These are phyloP conservation scores for Actinernus sp. DNA, from an alignment of 92 coral and sea anemone species.

Conservation along the genomic window DNA sequence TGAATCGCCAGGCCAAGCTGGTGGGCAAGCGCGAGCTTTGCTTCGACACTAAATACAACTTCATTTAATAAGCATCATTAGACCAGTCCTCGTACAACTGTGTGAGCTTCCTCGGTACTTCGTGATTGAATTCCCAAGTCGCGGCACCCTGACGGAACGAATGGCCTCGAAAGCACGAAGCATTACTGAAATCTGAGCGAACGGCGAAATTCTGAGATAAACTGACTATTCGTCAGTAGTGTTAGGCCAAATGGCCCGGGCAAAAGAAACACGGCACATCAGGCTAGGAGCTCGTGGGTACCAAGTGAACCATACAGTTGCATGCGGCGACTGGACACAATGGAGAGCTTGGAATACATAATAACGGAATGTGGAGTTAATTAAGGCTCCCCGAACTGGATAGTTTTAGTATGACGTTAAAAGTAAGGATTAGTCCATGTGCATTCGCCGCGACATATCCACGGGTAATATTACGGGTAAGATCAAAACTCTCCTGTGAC, in stretches of 20 bases:
- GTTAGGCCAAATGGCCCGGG: not conserved
- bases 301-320: slow-evolving; percentile 9
- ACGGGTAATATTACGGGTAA: slow-evolving; percentile 9
- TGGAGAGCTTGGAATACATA: slow-evolving; percentile 6
- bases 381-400: slow-evolving; percentile 17
- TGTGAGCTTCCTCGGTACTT: slow-evolving; percentile 10
- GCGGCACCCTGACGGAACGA: slow-evolving; percentile 13
- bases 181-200: not conserved
- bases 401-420: slow-evolving; percentile 7
- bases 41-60: slow-evolving; percentile 10
- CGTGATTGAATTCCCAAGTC: slow-evolving; percentile 6
- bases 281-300: slow-evolving; percentile 10
- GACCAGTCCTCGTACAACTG: slow-evolving; percentile 24
- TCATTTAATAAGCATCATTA: slow-evolving; percentile 9
- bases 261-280: slow-evolving; percentile 10
- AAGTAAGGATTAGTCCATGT: slow-evolving; percentile 4
- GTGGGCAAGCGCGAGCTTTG: slow-evolving; percentile 18
- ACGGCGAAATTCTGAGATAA: not conserved
- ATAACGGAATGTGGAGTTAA: slow-evolving; percentile 23
- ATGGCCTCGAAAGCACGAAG: slow-evolving; percentile 6
- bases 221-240: not conserved
- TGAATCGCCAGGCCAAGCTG: slow-evolving; percentile 4
- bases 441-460: not conserved
- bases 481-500: slow-evolving; percentile 11
- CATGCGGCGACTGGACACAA: slow-evolving; percentile 17